Percentiles rank a stretch among this genome's conserved stretches.
phyloP scores from a whole-genome alignment of 2,113 vertebrate genomes.

The Cariama cristata region DNA sequence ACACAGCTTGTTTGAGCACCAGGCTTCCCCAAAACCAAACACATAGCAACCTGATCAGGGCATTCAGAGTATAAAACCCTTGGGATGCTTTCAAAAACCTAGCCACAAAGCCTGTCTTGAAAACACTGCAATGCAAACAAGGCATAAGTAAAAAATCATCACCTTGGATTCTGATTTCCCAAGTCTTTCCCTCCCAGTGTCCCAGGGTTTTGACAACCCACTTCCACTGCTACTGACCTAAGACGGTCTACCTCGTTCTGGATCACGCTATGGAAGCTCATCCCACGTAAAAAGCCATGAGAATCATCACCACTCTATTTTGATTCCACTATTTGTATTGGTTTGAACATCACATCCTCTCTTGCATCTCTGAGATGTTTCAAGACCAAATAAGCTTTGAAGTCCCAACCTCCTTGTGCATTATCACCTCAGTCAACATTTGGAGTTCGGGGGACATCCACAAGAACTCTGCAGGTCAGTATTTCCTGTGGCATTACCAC shows the following conservation, averaged over 20 bases:
- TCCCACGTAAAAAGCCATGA: not conserved
- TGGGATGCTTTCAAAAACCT: not conserved
- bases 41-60: not conserved
- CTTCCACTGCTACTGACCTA: not conserved
- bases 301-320: not conserved
- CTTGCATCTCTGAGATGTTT: not conserved
- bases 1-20: not conserved
- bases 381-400: not conserved
- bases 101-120: not conserved
- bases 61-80: not conserved
- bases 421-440: fast-evolving
- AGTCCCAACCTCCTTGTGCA: not conserved
- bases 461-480: not conserved
- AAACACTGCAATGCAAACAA: not conserved
- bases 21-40: not conserved
- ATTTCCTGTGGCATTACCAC: not conserved
- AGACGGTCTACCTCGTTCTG: not conserved
- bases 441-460: not conserved
- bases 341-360: not conserved
- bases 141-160: not conserved
- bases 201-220: not conserved
- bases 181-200: not conserved
- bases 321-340: not conserved
- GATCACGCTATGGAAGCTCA: not conserved
- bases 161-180: not conserved